Percentiles rank a stretch among this genome's conserved stretches.
Conservation (phyloP, 2,113 vertebrate genomes). For the Calonectris borealis region DNA sequence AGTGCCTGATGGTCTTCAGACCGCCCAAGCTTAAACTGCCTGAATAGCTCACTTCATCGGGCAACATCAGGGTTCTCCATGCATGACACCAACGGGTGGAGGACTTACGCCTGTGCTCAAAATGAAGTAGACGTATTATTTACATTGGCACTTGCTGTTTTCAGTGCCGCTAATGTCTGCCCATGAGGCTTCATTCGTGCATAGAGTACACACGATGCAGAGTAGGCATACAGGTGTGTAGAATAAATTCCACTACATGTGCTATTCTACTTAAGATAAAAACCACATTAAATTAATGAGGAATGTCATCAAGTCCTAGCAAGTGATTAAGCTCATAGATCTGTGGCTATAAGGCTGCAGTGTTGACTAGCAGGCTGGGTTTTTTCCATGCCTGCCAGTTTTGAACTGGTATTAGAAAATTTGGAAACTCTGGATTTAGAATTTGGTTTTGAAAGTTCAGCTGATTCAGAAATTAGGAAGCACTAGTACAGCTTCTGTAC, state of each 20-base stretch:
- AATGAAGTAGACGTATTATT: background rate
- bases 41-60: background rate
- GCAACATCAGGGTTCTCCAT: background rate
- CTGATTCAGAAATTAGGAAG: constrained; percentile 7
- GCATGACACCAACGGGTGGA: background rate
- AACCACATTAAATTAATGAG: background rate
- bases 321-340: background rate
- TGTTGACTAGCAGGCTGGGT: background rate
- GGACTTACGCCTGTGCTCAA: background rate
- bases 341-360: background rate
- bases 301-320: background rate
- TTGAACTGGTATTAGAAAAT: background rate
- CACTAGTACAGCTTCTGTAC: background rate
- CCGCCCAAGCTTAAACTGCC: background rate
- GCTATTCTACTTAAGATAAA: background rate
- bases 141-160: background rate
- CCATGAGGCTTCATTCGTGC: background rate
- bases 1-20: background rate
- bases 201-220: background rate
- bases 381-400: background rate
- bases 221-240: background rate
- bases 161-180: background rate
- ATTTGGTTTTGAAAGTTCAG: constrained; percentile 14
- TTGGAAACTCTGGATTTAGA: constrained; percentile 8
- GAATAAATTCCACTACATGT: background rate